Conservation (phyloP, 2,888 invertebrate genomes). For the Drosophila fungiperda region DNA sequence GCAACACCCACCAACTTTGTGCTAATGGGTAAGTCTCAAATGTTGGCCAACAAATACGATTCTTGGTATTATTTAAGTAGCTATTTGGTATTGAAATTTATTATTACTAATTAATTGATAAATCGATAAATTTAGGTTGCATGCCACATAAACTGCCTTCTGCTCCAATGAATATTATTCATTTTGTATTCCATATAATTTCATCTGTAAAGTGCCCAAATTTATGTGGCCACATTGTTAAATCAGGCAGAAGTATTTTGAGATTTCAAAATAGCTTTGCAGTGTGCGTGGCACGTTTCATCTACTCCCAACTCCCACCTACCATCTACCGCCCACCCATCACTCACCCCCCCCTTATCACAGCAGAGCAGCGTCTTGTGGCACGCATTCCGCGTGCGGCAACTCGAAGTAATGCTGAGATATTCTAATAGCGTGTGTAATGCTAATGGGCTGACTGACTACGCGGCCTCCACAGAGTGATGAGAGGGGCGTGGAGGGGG, state of each 20-base stretch:
- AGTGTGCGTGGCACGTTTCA: slow-evolving; percentile 53
- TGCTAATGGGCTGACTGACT: slow-evolving; percentile 68
- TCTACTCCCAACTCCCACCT: background rate
- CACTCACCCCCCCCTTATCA: background rate
- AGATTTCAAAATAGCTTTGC: slow-evolving; percentile 70
- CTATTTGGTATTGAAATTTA: no score
- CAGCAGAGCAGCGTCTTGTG: background rate
- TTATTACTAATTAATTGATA: background rate
- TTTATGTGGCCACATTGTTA: slow-evolving; percentile 62
- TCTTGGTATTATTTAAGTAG: background rate
- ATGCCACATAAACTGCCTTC: background rate
- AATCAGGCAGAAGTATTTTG: slow-evolving; percentile 74
- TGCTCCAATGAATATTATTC: slow-evolving; percentile 60
- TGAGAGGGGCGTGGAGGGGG: no score
- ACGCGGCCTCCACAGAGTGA: background rate
- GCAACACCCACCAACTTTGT: slow-evolving; percentile 95
- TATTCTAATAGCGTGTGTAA: slow-evolving; percentile 79
- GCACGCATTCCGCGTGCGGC: slow-evolving; percentile 34
- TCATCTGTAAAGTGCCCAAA: slow-evolving; percentile 32
- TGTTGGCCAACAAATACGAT: background rate
- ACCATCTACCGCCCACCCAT: background rate
- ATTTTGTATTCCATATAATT: slow-evolving; percentile 56
- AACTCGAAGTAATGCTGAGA: slow-evolving; percentile 68
- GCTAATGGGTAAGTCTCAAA: slow-evolving; percentile 88
- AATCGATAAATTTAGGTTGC: background rate